Percentiles rank a stretch among this genome's conserved stretches.
Evolutionary conservation across 2,888 invertebrate genomes (phyloP).

Genomic region (Hypselothyrea guttata): DNA sequence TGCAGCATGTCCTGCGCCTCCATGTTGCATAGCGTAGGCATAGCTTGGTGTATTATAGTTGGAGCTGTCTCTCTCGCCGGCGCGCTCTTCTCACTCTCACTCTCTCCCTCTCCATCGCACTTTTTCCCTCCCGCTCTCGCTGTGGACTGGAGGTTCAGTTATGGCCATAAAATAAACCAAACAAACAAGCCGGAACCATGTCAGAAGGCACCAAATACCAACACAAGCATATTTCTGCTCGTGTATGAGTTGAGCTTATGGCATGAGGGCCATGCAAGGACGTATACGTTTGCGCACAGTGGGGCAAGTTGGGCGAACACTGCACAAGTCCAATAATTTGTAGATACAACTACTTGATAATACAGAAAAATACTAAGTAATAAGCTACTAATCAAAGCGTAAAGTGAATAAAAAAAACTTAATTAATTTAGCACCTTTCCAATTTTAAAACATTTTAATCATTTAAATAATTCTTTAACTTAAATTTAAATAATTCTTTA

Average conservation of each 20-base stretch:
- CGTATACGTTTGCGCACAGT: conserved; percentile 42
- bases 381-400: no score
- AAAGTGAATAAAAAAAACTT: no score
- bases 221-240: conserved; percentile 34
- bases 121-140: conserved; percentile 7
- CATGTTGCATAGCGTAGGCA: conserved; percentile 45
- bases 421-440: no score
- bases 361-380: no score
- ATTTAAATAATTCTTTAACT: neutral
- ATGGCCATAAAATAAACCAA: conserved; percentile 81
- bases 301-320: conserved; percentile 5
- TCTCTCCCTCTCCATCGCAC: conserved; percentile 11
- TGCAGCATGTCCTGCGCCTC: conserved; percentile 49
- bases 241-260: conserved; percentile 20
- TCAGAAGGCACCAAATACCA: conserved; percentile 65
- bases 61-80: neutral
- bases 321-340: no score
- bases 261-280: conserved; percentile 34
- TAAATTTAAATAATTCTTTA: no score
- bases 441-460: no score
- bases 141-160: conserved; percentile 58
- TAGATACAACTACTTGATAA: no score
- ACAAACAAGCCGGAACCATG: conserved; percentile 80
- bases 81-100: no score
- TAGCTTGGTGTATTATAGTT: conserved; percentile 58